Conservation (phyloP, 2,888 invertebrate genomes). For the Lissonota sp. region DNA sequence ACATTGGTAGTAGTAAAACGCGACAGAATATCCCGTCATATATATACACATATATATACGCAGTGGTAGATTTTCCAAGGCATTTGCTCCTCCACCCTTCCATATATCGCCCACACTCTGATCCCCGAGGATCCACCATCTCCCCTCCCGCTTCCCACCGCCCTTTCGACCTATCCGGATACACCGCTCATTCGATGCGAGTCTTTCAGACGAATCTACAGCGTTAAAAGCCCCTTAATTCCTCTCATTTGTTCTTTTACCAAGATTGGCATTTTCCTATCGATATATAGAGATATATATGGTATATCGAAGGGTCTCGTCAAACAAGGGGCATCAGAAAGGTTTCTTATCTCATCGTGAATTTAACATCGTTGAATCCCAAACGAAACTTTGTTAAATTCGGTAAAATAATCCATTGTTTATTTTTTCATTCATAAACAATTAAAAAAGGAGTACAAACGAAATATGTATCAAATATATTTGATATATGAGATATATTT, state of each 20-base stretch:
- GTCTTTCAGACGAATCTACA: constrained; percentile 61
- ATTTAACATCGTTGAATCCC: not conserved
- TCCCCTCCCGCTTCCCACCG: not conserved
- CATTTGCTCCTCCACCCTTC: constrained; percentile 55
- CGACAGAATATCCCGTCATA: not conserved
- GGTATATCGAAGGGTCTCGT: constrained; percentile 18
- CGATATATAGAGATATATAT: constrained; percentile 30
- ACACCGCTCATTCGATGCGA: constrained; percentile 44
- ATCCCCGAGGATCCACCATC: constrained; percentile 79
- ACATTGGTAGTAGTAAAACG: constrained; percentile 23
- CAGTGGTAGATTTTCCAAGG: constrained; percentile 36
- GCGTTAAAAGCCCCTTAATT: constrained; percentile 80
- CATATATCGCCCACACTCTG: constrained; percentile 58
- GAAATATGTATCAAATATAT: too few relatives aligned
- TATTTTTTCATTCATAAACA: too few relatives aligned
- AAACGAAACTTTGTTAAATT: not conserved
- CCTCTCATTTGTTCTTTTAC: constrained; percentile 76
- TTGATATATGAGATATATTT: too few relatives aligned
- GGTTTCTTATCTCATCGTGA: not conserved
- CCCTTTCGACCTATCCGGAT: constrained; percentile 67
- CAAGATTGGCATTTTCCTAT: constrained; percentile 69
- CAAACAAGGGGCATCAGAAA: constrained; percentile 8
- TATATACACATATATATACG: not conserved
- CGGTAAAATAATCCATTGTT: too few relatives aligned
- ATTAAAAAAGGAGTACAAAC: too few relatives aligned